phyloP scores from a whole-genome alignment of 2,888 invertebrate genomes.

The Drosophila helvetica region DNA sequence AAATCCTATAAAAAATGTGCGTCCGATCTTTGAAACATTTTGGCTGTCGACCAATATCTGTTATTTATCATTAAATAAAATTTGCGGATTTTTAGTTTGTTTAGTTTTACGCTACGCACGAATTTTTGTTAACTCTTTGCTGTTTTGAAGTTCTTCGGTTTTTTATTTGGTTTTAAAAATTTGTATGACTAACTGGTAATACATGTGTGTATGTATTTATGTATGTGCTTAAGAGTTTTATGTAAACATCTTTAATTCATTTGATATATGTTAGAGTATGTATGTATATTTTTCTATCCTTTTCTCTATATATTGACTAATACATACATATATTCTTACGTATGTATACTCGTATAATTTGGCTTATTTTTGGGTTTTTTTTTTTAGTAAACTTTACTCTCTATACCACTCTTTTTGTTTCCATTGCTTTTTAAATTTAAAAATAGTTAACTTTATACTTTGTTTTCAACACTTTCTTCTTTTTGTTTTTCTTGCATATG shows the following conservation, averaged over 20 bases:
- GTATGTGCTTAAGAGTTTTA: conserved; percentile 15
- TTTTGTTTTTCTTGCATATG: conserved; percentile 12
- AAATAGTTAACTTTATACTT: conserved; percentile 83
- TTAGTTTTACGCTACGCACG: conserved; percentile 75
- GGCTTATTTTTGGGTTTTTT: conserved; percentile 59
- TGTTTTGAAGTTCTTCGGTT: conserved; percentile 53
- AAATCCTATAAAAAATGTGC: too few species aligned
- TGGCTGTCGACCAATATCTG: too few species aligned
- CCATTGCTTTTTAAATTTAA: conserved; percentile 61
- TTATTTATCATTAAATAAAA: conserved; percentile 10
- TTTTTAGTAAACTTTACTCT: conserved; percentile 34
- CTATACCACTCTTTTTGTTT: conserved; percentile 32
- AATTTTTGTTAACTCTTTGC: conserved; percentile 81
- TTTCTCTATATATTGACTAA: not conserved
- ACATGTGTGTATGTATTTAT: conserved; percentile 19
- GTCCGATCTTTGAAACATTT: too few species aligned
- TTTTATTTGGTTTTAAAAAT: conserved; percentile 61
- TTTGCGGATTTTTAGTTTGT: conserved; percentile 10
- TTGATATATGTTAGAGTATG: conserved; percentile 7
- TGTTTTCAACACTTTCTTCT: conserved; percentile 63
- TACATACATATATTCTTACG: not conserved
- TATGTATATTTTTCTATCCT: conserved; percentile 14
- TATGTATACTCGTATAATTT: conserved; percentile 33
- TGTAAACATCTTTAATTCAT: conserved; percentile 21
- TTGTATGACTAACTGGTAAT: conserved; percentile 38